phyloP scores from a whole-genome alignment of 2,797 vertebrate genomes.

The Chaetophractus vellerosus region DNA sequence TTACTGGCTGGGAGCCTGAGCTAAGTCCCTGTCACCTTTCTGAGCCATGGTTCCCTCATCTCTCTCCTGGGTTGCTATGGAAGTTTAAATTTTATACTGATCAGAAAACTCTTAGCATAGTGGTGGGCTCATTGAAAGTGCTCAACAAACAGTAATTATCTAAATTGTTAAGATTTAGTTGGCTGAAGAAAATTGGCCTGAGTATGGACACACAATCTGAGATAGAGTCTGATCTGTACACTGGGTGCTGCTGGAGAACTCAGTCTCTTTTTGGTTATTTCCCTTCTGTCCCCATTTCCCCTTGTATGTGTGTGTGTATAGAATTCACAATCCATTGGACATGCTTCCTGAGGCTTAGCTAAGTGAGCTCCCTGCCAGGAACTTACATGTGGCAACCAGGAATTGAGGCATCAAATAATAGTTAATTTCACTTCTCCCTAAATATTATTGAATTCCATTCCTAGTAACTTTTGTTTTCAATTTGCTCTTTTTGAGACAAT shows the following conservation, averaged over 20 bases:
- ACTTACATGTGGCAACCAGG: neutral
- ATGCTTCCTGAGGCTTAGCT: constrained; percentile 49
- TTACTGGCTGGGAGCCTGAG: neutral
- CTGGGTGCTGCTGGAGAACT: neutral
- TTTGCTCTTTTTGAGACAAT: constrained; percentile 59
- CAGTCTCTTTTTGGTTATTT: neutral
- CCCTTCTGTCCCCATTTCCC: neutral
- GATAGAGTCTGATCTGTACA: neutral
- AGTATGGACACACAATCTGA: neutral
- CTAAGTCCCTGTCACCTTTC: neutral
- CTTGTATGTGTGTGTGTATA: neutral
- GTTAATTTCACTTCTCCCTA: constrained; percentile 74
- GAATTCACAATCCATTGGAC: constrained; percentile 7
- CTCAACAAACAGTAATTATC: neutral
- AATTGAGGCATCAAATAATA: constrained; percentile 72
- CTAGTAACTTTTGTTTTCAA: constrained; percentile 71
- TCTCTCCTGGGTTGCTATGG: neutral
- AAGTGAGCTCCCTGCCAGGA: constrained; percentile 17
- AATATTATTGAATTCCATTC: constrained; percentile 79
- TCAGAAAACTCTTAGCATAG: neutral
- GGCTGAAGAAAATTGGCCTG: neutral
- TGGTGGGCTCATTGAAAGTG: neutral
- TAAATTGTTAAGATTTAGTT: constrained; percentile 9
- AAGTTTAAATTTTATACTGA: neutral
- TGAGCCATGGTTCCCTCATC: neutral